Base-by-base conservation (phyloP, 2,888 invertebrate species). In the Bombyx huttoni region DNA sequence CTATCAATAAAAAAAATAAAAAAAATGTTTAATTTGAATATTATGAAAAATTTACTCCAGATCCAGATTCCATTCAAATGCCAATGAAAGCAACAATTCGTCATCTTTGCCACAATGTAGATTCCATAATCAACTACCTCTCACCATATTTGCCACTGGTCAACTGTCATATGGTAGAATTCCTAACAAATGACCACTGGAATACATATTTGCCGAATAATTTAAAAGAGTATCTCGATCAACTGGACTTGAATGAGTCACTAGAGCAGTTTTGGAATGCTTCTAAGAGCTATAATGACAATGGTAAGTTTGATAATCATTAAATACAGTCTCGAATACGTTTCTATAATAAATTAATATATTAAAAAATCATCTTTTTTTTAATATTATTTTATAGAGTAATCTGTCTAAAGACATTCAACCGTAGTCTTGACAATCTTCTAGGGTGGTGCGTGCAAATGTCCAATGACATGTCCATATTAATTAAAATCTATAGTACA, bases 111-210 rank as follows among this genome's bases (percentile, higher is more conserved):
- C 57, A 68, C 48, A 81, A 89, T 50, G 70, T 92, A 34, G 90
- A 91, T 52, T 68, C 75, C 3, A 76, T 91, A 10, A 68, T 91
- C 0, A 64, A 73, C 10, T 93, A 90, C 73, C 72, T 95, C 14
- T 78, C 88, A 14, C 91, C 91, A 0, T 79, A 91, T 47, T 75
- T 92, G 56, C 87, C 90, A 0, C 75, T 96, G 34, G 90, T 92
- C 0, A 94, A 95, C 72, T 93, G 93, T 60, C 96, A 96, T 70
- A 93, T 95, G 91, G 94, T 87, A 0, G 86, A 87, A 55, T 85
- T 85, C 53, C 60, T 95, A 49, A 93, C 92, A 0, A 82, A 92
- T 9, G 79, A 91, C 48, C 90, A 92, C 53, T 95, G 93, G 92
- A 71, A 89, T 0, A 88, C 63, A 6, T 86, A 90, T 55, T 67